Evolutionary conservation across 2,113 vertebrate genomes (phyloP).

Genomic region (Hydrolagus affinis): DNA sequence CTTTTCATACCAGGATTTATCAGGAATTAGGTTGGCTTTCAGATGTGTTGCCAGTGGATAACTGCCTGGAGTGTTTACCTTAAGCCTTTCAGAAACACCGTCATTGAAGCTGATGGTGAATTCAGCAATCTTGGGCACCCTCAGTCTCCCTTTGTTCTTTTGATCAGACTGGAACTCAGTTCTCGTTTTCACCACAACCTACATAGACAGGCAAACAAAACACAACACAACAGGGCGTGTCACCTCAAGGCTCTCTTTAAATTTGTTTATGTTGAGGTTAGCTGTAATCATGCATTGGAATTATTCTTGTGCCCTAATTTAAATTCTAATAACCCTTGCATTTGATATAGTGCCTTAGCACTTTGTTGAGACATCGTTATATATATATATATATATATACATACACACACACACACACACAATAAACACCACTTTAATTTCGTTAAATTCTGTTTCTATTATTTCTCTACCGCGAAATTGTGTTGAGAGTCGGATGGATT

Average conservation of each 20-base stretch:
- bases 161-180: conserved; percentile 94
- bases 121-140: conserved; percentile 93
- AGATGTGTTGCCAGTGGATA: conserved; percentile 34
- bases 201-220: conserved; percentile 36
- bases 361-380: too few species aligned
- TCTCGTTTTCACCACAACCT: conserved; percentile 97
- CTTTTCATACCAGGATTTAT: too few species aligned
- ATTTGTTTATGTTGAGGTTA: background rate
- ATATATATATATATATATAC: too few species aligned
- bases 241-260: too few species aligned
- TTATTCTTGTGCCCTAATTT: background rate
- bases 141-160: conserved; percentile 86
- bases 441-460: too few species aligned
- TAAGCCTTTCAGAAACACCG: conserved; percentile 74
- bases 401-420: too few species aligned
- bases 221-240: background rate
- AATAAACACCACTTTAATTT: too few species aligned
- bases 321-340: background rate
- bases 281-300: background rate
- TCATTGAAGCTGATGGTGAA: conserved; percentile 94
- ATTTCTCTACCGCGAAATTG: too few species aligned
- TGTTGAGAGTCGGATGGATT: too few species aligned
- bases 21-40: background rate
- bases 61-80: conserved; percentile 53
- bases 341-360: too few species aligned